Evolutionary conservation across 2,113 vertebrate species (phyloP).

Genomic region (Fulica atra): DNA sequence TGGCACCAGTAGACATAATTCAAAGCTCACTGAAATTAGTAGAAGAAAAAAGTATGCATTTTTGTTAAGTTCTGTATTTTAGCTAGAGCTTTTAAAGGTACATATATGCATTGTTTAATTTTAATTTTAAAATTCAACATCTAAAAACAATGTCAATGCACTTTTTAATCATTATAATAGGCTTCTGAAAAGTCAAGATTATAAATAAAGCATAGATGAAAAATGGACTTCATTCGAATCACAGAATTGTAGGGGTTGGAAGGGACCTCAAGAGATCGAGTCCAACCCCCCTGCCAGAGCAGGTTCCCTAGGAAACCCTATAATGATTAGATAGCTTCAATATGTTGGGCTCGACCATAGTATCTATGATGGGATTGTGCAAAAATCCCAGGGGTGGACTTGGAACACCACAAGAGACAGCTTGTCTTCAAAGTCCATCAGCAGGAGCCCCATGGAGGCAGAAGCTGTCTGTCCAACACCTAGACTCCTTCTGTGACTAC

Average conservation of each 20-base stretch:
- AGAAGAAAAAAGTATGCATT: background rate
- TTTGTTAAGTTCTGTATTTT: background rate
- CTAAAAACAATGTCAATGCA: background rate
- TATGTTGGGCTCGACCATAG: background rate
- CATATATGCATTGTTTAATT: background rate
- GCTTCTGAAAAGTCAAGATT: background rate
- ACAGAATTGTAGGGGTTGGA: too few relatives aligned
- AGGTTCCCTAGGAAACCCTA: too few relatives aligned
- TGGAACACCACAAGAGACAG: background rate
- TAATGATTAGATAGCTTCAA: background rate
- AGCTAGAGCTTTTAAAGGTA: background rate
- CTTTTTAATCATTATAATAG: background rate
- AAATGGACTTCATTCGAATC: background rate
- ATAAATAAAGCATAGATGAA: background rate
- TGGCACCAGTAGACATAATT: background rate
- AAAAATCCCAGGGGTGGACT: background rate
- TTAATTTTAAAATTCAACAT: background rate
- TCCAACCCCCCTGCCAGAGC: too few relatives aligned
- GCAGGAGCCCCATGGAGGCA: background rate
- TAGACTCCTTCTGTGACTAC: background rate
- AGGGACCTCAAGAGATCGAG: too few relatives aligned
- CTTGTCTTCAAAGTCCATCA: background rate
- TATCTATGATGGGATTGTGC: background rate
- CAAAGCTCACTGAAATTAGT: background rate
- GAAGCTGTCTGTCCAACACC: background rate